Evolutionary conservation across 2,113 vertebrate genomes (phyloP).

Genomic region (Sinocyclocheilus anophthalmus): DNA sequence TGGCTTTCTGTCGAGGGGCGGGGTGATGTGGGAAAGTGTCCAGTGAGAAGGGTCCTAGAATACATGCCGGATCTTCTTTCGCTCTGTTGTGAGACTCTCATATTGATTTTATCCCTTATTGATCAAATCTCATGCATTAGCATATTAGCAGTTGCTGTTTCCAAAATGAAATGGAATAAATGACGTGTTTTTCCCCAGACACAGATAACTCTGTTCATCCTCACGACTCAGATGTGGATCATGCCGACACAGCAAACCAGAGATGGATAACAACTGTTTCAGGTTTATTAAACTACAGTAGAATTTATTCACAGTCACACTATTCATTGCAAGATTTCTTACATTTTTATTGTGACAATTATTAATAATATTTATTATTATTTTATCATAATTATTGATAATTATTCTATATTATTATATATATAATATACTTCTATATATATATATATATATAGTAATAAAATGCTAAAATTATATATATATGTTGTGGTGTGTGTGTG

Average conservation of each 20-base stretch:
- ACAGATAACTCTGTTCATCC: neutral
- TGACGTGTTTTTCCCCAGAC: neutral
- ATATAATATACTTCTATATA: too few species aligned
- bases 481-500: too few species aligned
- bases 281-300: neutral
- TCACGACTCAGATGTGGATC: neutral
- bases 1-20: conserved; percentile 54
- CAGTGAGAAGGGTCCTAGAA: conserved; percentile 53
- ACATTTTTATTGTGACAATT: too few species aligned
- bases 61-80: conserved; percentile 59
- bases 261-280: neutral
- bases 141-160: conserved; percentile 64
- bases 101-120: conserved; percentile 67
- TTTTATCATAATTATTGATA: too few species aligned
- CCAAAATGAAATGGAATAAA: conserved; percentile 50
- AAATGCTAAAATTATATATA: too few species aligned
- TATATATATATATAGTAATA: too few species aligned
- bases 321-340: too few species aligned
- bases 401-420: too few species aligned
- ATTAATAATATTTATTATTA: too few species aligned
- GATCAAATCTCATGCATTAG: conserved; percentile 64
- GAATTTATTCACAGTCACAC: neutral
- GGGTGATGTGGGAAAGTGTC: conserved; percentile 25
- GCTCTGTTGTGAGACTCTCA: neutral
- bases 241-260: neutral